Evolutionary conservation across 2,888 invertebrate species (phyloP).

Genomic region (Chesias legatella): DNA sequence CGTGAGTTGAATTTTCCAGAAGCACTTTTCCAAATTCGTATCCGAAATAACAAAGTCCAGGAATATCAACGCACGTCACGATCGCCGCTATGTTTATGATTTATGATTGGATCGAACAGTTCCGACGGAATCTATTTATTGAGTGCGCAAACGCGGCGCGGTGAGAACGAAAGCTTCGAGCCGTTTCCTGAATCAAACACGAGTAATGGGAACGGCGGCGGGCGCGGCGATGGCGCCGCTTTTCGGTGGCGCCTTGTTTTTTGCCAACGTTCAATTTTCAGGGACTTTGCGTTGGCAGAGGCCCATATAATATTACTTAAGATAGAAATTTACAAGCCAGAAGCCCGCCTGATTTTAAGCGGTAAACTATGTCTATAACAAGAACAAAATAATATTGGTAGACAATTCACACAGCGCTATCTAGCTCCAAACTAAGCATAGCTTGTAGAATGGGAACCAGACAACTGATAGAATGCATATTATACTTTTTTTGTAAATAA

Average conservation of each 20-base stretch:
- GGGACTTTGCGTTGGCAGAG: too few species aligned
- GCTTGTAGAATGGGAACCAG: too few species aligned
- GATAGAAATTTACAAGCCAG: too few species aligned
- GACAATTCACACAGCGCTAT: too few species aligned
- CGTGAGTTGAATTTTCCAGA: too few species aligned
- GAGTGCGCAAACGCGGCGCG: conserved; percentile 69
- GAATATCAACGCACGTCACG: conserved; percentile 38
- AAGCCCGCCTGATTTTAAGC: too few species aligned
- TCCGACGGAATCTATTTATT: conserved; percentile 68
- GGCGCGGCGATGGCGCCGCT: conserved; percentile 51
- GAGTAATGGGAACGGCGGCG: conserved; percentile 75
- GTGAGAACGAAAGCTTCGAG: conserved; percentile 65
- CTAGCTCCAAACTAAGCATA: too few species aligned
- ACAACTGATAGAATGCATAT: too few species aligned
- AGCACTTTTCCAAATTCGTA: neutral
- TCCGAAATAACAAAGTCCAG: conserved; percentile 16
- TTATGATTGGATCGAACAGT: conserved; percentile 54
- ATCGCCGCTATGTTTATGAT: conserved; percentile 48
- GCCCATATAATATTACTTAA: too few species aligned
- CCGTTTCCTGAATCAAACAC: conserved; percentile 64
- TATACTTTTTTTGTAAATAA: too few species aligned
- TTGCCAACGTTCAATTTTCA: neutral
- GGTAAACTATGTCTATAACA: too few species aligned
- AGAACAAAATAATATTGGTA: too few species aligned
- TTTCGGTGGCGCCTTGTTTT: conserved; percentile 46